Percentiles rank a stretch among this genome's conserved stretches.
phyloP scores from a whole-genome alignment of 2,888 invertebrate genomes.

The Tortrix viridana region DNA sequence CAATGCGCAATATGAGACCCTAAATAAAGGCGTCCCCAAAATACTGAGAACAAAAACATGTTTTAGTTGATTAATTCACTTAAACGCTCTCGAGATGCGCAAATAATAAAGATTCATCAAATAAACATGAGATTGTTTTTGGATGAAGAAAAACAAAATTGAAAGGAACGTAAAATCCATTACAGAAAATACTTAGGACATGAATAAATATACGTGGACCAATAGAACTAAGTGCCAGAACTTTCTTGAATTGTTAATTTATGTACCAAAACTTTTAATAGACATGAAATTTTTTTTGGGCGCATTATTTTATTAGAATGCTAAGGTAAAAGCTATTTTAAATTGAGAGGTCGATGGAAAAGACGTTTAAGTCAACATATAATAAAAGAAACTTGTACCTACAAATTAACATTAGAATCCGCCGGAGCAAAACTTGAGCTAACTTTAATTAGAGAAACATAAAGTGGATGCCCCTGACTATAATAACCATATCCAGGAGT shows the following conservation, averaged over 20 bases:
- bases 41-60: background rate
- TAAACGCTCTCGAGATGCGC: background rate
- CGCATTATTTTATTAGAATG: no score
- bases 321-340: no score
- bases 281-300: no score
- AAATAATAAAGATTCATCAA: slow-evolving; percentile 18
- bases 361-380: no score
- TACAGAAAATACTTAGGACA: slow-evolving; percentile 1
- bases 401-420: no score
- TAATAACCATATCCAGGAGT: no score
- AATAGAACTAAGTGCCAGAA: background rate
- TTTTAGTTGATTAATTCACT: background rate
- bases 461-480: no score
- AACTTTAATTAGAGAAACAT: no score
- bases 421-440: no score
- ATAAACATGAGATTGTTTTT: slow-evolving; percentile 22
- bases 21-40: background rate
- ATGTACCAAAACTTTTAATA: no score
- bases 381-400: no score
- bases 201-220: background rate
- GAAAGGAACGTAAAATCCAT: slow-evolving; percentile 4
- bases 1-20: background rate
- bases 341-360: no score
- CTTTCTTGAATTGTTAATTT: background rate
- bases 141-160: slow-evolving; percentile 21